A percentile compares a stretch with the other conserved stretches of the same genome.
Evolutionary conservation across 2,113 vertebrate species (phyloP).

Genomic region (Glaucomys volans): DNA sequence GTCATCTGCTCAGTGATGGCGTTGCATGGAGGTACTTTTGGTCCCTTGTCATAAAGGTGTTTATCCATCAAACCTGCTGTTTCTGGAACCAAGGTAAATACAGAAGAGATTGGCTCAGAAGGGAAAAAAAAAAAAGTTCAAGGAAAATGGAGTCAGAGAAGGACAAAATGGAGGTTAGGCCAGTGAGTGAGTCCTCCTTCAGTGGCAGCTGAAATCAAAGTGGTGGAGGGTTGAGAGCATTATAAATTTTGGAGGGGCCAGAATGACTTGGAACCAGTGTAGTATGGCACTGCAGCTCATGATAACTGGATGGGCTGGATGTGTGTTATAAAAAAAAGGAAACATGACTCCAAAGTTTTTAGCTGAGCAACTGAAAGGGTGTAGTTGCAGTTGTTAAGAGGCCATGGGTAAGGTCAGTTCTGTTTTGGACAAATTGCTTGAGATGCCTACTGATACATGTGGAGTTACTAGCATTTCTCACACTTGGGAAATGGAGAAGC

Average conservation of each 20-base stretch:
- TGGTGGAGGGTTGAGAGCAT: no score
- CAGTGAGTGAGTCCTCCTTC: no score
- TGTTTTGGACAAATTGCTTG: neutral
- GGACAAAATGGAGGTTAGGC: no score
- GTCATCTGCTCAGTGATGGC: no score
- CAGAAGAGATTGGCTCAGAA: no score
- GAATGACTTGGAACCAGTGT: neutral
- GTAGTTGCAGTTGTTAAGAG: neutral
- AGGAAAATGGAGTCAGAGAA: no score
- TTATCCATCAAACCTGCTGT: no score
- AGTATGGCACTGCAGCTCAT: neutral
- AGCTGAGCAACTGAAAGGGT: neutral
- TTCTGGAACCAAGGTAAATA: no score
- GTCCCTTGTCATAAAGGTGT: no score
- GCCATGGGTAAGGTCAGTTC: neutral
- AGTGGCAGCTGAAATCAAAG: neutral
- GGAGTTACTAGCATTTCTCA: neutral
- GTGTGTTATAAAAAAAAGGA: neutral
- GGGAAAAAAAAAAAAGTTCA: no score
- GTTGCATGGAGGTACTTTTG: no score
- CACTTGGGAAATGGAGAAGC: neutral
- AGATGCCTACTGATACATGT: neutral
- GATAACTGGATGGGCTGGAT: neutral
- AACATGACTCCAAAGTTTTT: neutral
- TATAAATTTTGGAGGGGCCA: no score